Evolutionary conservation across 2,888 invertebrate species (phyloP), one percentile per base, ranked within the genome.

Genomic region (Blera fallax): DNA sequence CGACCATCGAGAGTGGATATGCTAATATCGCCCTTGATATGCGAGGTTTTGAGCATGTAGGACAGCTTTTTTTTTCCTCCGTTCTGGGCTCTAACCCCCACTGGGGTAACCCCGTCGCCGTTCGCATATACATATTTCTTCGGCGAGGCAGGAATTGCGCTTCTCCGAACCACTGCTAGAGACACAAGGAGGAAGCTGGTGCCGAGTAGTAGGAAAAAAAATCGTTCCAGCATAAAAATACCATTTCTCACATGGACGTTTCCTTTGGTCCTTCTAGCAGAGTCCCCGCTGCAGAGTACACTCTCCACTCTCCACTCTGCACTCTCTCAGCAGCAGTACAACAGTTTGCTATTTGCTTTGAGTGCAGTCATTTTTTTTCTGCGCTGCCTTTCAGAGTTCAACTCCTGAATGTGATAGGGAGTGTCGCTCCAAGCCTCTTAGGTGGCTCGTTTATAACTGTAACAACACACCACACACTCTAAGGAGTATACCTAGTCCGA

Each of bases 11-110:
- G 76, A 85, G 76, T 85, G 85, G 85, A 85, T 85, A 85, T 85
- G 85, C 81, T 85, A 85, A 85, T 85, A 81, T 81, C 77, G 81
- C 40, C 85, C 85, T 85, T 81, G 85, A 81, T 81, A 62, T 81
- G 81, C 60, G 60, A 85, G 85, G 65, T 76, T 85, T 80, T 84
- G 69, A 84, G 80, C 74, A 79, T 84, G 64, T 50, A 84, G 80
- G 80, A 80, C 76, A 78, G 74, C 14, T 70, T 85, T 70, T 78
- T 73, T 73, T 37, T 74, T 62, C 37, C 34, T 7, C 29, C 64
- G 16, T 29, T 21, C 67, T 60, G 58, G 58, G 32, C 67, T 40
- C 4, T 58, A 65, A 43, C 34, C 45, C 54, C 60, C 58, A 45
- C 43, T 45, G 72, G 81, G 52, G 45, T 67, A 65, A 70, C 48